phyloP scores from a whole-genome alignment of 2,113 vertebrate species.

The Typhlomys cinereus region DNA sequence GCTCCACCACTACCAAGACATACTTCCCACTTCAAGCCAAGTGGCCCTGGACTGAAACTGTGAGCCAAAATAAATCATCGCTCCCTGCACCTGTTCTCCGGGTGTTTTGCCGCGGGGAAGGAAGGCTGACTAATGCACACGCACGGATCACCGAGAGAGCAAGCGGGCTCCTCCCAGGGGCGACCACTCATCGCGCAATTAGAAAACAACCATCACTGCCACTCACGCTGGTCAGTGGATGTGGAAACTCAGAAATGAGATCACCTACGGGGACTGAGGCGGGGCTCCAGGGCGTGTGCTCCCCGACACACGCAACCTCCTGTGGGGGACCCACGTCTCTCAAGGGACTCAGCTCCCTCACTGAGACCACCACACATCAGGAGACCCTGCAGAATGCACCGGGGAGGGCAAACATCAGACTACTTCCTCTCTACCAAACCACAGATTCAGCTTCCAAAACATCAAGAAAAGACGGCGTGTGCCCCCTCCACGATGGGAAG shows the following conservation, averaged over 20 bases:
- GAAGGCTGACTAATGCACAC: not conserved
- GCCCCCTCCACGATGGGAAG: fast-evolving
- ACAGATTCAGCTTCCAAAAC: not conserved
- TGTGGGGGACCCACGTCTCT: not conserved
- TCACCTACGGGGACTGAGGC: not conserved
- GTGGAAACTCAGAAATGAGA: fast-evolving
- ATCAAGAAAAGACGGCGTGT: not conserved
- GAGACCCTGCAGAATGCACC: not conserved
- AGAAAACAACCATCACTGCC: fast-evolving
- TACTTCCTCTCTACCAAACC: fast-evolving
- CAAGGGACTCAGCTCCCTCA: not conserved
- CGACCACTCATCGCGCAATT: fast-evolving
- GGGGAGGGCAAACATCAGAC: fast-evolving
- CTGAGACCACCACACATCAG: fast-evolving
- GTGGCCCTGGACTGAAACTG: not conserved
- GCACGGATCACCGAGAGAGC: not conserved
- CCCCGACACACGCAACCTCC: not conserved
- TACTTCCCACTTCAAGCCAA: not conserved
- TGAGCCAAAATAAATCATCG: not conserved
- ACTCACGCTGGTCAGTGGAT: fast-evolving
- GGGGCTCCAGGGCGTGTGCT: not conserved
- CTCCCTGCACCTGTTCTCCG: not conserved
- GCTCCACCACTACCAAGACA: not conserved
- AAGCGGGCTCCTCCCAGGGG: not conserved
- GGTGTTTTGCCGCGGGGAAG: not conserved